phyloP scores from a whole-genome alignment of 2,113 vertebrate genomes.

The Pseudorectes ferrugineus region DNA sequence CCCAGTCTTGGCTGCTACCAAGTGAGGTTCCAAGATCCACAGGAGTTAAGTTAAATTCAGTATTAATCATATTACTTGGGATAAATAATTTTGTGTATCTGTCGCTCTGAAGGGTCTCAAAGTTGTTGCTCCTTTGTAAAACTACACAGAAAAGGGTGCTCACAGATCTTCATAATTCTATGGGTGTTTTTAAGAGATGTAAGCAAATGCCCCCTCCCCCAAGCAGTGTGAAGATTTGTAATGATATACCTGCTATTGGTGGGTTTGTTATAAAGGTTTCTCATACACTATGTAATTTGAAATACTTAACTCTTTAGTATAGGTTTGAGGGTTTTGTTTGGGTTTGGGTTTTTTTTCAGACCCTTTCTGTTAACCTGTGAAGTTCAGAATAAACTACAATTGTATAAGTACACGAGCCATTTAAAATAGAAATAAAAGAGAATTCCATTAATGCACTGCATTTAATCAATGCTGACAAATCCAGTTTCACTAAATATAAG shows the following conservation, averaged over 20 bases:
- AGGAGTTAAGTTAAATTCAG: neutral
- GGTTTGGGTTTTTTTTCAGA: neutral
- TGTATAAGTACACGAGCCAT: neutral
- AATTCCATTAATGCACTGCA: neutral
- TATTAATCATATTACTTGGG: neutral
- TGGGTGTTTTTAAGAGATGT: neutral
- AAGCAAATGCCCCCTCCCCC: neutral
- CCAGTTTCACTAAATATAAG: neutral
- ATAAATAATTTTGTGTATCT: neutral
- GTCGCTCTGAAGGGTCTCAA: neutral
- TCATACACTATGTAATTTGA: neutral
- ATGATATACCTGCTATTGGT: neutral
- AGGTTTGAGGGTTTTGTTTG: neutral
- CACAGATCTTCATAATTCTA: neutral
- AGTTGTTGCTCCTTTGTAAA: neutral
- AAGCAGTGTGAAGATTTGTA: neutral
- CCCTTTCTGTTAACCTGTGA: neutral
- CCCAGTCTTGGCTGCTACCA: neutral
- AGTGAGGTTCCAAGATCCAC: neutral
- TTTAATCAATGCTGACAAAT: constrained; percentile 17
- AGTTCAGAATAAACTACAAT: neutral
- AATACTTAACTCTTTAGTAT: neutral
- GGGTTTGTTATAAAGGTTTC: neutral
- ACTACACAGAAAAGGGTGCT: neutral
- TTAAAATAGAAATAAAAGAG: neutral